Conservation (phyloP, 2,797 vertebrate genomes). For the Alosa sapidissima region DNA sequence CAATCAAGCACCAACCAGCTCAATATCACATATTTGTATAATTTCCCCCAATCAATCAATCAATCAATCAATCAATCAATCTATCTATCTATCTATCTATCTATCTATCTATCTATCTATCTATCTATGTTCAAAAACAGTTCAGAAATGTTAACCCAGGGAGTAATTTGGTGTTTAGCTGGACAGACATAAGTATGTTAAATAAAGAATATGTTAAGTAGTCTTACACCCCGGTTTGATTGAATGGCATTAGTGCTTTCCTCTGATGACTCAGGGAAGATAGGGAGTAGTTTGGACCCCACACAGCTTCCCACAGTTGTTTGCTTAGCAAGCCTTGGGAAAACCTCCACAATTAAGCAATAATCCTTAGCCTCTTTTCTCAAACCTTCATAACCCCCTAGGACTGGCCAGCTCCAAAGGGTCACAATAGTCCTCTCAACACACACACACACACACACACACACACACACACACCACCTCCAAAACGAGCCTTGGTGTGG, state of each 20-base stretch:
- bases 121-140: background rate
- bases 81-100: background rate
- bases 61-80: too few relatives aligned
- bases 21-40: too few relatives aligned
- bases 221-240: background rate
- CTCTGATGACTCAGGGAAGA: background rate
- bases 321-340: background rate
- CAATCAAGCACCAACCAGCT: too few relatives aligned
- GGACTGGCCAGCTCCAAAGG: background rate
- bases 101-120: background rate
- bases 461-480: slow-evolving; percentile 35
- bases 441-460: slow-evolving; percentile 5
- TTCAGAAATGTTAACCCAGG: background rate
- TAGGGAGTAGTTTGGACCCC: background rate
- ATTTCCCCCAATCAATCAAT: too few relatives aligned
- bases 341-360: slow-evolving; percentile 7
- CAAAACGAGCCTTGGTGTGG: slow-evolving; percentile 33
- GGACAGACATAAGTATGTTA: background rate
- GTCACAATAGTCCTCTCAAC: background rate
- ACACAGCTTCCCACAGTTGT: background rate
- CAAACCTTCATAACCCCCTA: background rate
- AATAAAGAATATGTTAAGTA: background rate
- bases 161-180: background rate
- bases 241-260: background rate
- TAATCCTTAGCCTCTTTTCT: background rate